Conservation (phyloP, 1,140 invertebrate species). For the Ruditapes philippinarum region DNA sequence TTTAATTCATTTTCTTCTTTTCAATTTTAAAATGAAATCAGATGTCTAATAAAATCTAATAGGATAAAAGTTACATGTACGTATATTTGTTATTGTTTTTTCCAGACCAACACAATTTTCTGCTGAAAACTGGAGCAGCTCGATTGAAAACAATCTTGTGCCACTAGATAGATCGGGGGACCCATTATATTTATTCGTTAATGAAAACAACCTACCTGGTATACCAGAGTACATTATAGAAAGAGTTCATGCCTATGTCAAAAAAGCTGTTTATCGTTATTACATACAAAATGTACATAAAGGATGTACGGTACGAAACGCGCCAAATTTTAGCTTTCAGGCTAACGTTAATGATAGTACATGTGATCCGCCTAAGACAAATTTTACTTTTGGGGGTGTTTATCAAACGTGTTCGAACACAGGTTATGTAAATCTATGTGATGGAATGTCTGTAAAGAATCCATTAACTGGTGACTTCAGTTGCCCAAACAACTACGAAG, state of each 20-base stretch:
- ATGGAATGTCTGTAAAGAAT: constrained; percentile 69
- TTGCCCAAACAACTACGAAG: constrained; percentile 76
- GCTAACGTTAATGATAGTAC: constrained; percentile 80
- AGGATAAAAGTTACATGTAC: no score
- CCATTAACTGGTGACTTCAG: constrained; percentile 74
- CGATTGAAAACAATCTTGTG: constrained; percentile 68
- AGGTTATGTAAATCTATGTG: constrained; percentile 57
- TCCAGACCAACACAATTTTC: constrained; percentile 66
- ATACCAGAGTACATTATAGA: constrained; percentile 58
- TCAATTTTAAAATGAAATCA: no score
- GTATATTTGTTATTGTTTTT: no score
- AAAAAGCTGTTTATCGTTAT: constrained; percentile 72
- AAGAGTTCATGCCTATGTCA: constrained; percentile 48
- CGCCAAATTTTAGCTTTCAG: constrained; percentile 79
- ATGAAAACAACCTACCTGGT: constrained; percentile 67
- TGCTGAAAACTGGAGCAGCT: constrained; percentile 65
- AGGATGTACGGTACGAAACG: constrained; percentile 75
- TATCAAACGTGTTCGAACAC: constrained; percentile 73
- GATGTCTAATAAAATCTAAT: no score
- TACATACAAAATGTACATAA: constrained; percentile 78
- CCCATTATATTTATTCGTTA: constrained; percentile 72
- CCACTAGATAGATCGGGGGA: constrained; percentile 73
- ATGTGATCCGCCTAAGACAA: constrained; percentile 70
- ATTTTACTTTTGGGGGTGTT: constrained; percentile 81
- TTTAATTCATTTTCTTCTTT: no score